Percentiles rank a stretch among this genome's conserved stretches.
phyloP scores from a whole-genome alignment of 2,797 vertebrate genomes.

The Euphonia xanthogaster region DNA sequence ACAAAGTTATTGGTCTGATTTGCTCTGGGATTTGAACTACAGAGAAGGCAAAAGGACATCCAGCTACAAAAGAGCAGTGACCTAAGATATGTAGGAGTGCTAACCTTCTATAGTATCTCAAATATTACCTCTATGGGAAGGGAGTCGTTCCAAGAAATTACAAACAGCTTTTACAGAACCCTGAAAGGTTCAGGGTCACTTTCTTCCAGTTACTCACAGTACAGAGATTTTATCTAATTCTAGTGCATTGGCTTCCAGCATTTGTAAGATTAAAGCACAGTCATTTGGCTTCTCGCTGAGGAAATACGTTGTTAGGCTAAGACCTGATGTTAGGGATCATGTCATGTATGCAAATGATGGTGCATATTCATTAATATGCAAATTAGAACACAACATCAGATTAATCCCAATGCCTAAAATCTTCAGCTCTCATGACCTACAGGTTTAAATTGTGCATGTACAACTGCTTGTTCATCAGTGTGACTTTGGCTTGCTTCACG shows the following conservation, averaged over 20 bases:
- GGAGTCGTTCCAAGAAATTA: not conserved
- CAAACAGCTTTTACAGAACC: not conserved
- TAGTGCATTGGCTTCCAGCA: not conserved
- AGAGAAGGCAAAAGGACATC: not conserved
- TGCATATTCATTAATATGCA: not conserved
- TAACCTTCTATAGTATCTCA: not conserved
- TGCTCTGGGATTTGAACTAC: not conserved
- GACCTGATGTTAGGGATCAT: not conserved
- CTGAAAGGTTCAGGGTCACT: not conserved
- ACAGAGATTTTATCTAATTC: not conserved
- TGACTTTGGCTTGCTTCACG: not conserved
- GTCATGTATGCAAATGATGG: not conserved
- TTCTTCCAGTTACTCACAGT: not conserved
- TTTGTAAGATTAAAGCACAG: not conserved
- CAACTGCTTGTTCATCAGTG: not conserved
- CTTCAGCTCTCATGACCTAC: not conserved
- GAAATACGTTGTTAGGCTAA: not conserved
- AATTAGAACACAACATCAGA: constrained; percentile 8
- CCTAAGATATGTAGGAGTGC: not conserved
- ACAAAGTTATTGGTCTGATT: not conserved
- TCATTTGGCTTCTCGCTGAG: not conserved
- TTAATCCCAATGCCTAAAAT: constrained; percentile 11
- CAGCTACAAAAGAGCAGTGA: not conserved
- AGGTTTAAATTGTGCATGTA: not conserved
- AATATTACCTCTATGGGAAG: not conserved